Conservation (phyloP, 2,113 vertebrate genomes). For the Alaudala cheleensis region DNA sequence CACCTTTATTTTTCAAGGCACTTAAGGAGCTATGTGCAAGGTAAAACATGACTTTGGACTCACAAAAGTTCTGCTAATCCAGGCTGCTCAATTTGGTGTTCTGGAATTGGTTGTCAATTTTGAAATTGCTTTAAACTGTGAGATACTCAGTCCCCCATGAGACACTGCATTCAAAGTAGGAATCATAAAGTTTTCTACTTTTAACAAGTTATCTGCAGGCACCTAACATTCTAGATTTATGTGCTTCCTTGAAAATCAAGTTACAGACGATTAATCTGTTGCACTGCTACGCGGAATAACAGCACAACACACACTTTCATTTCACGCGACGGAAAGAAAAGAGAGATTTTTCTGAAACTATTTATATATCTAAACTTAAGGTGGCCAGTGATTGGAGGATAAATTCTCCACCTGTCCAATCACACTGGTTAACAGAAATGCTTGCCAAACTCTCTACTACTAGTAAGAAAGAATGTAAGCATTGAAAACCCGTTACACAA, state of each 20-base stretch:
- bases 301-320: too few species aligned
- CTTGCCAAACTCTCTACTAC: too few species aligned
- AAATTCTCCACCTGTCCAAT: too few species aligned
- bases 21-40: background rate
- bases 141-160: background rate
- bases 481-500: too few species aligned
- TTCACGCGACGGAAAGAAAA: too few species aligned
- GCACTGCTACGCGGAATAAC: too few species aligned
- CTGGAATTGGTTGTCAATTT: background rate
- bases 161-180: background rate
- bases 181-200: background rate
- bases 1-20: background rate
- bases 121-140: background rate
- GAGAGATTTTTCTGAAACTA: too few species aligned
- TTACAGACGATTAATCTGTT: background rate
- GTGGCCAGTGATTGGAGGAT: too few species aligned
- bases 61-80: background rate
- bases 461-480: too few species aligned
- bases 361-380: too few species aligned
- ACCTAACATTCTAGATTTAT: background rate
- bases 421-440: too few species aligned
- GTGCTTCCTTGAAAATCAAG: background rate
- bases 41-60: background rate
- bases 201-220: background rate
- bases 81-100: background rate